phyloP scores from a whole-genome alignment of 2,888 invertebrate species.

The Morpho helenor region DNA sequence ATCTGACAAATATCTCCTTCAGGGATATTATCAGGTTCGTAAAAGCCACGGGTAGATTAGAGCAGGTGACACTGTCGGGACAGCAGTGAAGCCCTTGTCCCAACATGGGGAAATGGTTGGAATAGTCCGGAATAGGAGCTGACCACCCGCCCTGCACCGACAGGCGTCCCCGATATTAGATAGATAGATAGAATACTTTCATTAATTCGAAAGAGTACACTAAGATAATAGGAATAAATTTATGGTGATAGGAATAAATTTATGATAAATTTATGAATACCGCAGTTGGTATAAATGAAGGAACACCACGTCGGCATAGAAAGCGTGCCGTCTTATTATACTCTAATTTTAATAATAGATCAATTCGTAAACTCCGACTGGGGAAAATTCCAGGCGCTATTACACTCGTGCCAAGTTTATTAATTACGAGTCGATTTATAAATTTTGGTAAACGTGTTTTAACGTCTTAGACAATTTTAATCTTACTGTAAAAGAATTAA shows the following conservation, averaged over 20 bases:
- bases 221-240: neutral
- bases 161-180: no score
- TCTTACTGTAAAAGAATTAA: neutral
- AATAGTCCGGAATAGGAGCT: no score
- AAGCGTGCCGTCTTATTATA: slow-evolving; percentile 1
- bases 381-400: slow-evolving; percentile 6
- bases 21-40: no score
- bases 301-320: neutral
- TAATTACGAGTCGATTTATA: slow-evolving; percentile 3
- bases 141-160: no score
- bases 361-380: slow-evolving; percentile 21
- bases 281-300: neutral
- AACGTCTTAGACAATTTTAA: neutral
- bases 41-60: no score
- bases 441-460: slow-evolving; percentile 2
- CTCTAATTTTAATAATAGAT: slow-evolving; percentile 22
- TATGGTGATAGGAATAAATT: no score
- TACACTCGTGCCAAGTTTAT: slow-evolving; percentile 4
- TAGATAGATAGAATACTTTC: no score
- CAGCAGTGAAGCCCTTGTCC: no score
- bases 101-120: no score
- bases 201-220: no score
- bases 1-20: no score
- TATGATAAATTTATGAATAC: neutral
- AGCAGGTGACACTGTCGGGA: no score